phyloP scores from a whole-genome alignment of 2,888 invertebrate genomes.

The Spodoptera littoralis region DNA sequence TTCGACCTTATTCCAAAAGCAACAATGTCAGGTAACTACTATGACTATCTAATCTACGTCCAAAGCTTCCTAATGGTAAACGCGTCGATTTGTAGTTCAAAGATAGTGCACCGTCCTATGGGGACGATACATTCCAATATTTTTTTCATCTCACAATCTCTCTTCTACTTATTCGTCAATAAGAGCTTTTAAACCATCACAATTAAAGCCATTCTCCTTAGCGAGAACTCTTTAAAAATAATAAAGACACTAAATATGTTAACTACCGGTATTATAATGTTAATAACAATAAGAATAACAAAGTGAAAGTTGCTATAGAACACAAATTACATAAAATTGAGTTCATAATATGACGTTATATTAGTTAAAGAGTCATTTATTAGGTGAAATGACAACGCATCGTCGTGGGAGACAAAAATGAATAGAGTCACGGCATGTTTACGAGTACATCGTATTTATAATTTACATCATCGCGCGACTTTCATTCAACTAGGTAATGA shows the following conservation, averaged over 20 bases:
- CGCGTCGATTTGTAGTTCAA: constrained; percentile 3
- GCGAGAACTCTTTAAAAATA: constrained; percentile 2
- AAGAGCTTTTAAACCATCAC: background rate
- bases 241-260: constrained; percentile 13
- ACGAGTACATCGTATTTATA: constrained; percentile 64
- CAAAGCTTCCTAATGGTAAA: background rate
- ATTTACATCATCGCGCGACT: constrained; percentile 75
- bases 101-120: background rate
- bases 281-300: constrained; percentile 34
- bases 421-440: constrained; percentile 78
- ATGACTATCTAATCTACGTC: background rate
- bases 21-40: too few species aligned
- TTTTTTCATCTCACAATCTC: constrained; percentile 2
- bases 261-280: constrained; percentile 10
- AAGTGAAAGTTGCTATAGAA: constrained; percentile 61
- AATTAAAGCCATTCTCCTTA: constrained; percentile 1
- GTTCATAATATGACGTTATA: constrained; percentile 69
- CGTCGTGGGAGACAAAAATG: constrained; percentile 84
- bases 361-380: constrained; percentile 70
- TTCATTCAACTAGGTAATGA: constrained; percentile 72
- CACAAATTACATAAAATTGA: constrained; percentile 56
- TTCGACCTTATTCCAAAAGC: too few species aligned
- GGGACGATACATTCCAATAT: background rate
- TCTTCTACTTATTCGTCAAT: background rate
- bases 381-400: constrained; percentile 72